These are phyloP conservation scores for Bombus waltoni DNA, from an alignment of 1,140 invertebrate genomes.

Conservation along the genomic window DNA sequence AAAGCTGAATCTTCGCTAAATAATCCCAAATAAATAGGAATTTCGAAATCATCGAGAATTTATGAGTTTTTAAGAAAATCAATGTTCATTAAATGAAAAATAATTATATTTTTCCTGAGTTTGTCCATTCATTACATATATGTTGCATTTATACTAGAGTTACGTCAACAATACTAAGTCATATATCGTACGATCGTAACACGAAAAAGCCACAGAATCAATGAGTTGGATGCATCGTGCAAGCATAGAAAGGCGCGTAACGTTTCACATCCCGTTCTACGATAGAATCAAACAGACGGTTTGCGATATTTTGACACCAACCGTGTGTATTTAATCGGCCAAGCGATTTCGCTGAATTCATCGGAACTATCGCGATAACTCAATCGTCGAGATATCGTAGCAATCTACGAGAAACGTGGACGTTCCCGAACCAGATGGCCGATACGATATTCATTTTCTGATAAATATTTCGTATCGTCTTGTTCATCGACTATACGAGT, in stretches of 20 bases:
- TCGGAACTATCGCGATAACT: conserved; percentile 24
- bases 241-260: conserved; percentile 20
- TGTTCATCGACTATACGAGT: background rate
- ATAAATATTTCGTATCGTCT: conserved; percentile 22
- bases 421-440: background rate
- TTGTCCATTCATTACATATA: too few species aligned
- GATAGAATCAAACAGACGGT: background rate
- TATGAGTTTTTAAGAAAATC: background rate
- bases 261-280: background rate
- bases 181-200: background rate
- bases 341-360: conserved; percentile 22
- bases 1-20: background rate
- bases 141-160: too few species aligned
- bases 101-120: too few species aligned
- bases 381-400: conserved; percentile 18
- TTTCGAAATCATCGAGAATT: background rate
- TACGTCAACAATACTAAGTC: too few species aligned
- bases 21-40: background rate
- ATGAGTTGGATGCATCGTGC: background rate
- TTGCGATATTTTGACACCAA: conserved; percentile 15
- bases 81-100: background rate
- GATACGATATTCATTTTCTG: background rate
- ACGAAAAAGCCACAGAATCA: background rate
- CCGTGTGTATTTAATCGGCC: conserved; percentile 13
- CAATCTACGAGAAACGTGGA: conserved; percentile 1